Evolutionary conservation across 2,113 vertebrate species (phyloP), one percentile per base, ranked within the genome.

Genomic region (Callorhinus ursinus): DNA sequence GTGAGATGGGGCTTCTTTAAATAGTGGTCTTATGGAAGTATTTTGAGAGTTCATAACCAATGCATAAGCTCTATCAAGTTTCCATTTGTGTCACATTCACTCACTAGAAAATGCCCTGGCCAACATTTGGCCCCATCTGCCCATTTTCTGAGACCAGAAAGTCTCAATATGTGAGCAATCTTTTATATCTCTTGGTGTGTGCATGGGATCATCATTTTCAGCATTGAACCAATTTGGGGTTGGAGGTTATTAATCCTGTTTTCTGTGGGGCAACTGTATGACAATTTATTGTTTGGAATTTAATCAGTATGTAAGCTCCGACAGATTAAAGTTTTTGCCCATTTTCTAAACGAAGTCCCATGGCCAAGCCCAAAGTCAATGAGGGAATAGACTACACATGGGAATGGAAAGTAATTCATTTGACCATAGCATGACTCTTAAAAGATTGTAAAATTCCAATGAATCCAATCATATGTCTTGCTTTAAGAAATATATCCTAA

Each of bases 21-120:
- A n/a, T n/a, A 72, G 42, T 55, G 55, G 7, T 28, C n/a, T 26
- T 24, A 59, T 1, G 46, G 24, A 14, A 67, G 14, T 39, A 57
- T 65, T 95, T 96, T 39, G 89, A 90, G 53, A n/a, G 15, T 12
- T 77, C n/a, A 77, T 28, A 12, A 71, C 18, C 31, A 97, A 26
- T 21, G 16, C 7, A 33, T 3, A 51, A 65, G 5, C 3, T 3
- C 21, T 42, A 51, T 7, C 9, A 39, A 55, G 18, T 14, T 72
- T 80, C 33, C 16, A 36, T 3, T 31, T 19, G 1, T 39, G 1
- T 63, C 67, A 33, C 31, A 82, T 55, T 51, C 80, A 33, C 18
- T 76, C 12, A 81, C 21, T 69, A 61, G 42, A 80, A 87, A 42
- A 87, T 61, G 26, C 14, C 42, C 16, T n/a, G 42, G 4, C 8